phyloP scores from a whole-genome alignment of 2,797 vertebrate genomes.

The Xerus rutilus region DNA sequence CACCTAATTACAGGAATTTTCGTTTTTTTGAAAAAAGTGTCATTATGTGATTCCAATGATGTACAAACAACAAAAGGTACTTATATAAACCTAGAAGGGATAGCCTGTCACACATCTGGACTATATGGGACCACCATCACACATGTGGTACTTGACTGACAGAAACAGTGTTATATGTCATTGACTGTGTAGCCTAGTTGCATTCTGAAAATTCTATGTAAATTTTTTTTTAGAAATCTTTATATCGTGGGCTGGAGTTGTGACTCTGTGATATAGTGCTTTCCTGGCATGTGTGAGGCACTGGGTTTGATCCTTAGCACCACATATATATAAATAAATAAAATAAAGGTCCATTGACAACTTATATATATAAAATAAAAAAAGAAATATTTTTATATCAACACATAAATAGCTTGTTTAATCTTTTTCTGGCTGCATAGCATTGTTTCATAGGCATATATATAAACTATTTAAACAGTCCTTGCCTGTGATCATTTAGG shows the following conservation, averaged over 20 bases:
- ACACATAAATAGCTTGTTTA: not conserved
- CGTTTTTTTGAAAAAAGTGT: not conserved
- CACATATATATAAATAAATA: too few relatives aligned
- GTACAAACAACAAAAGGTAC: not conserved
- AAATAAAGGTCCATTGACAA: too few relatives aligned
- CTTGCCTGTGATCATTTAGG: not conserved
- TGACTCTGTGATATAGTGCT: too few relatives aligned
- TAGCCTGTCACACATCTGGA: too few relatives aligned
- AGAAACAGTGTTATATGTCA: not conserved
- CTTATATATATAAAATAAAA: too few relatives aligned
- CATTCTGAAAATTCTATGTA: not conserved
- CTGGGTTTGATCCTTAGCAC: too few relatives aligned
- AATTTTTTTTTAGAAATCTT: not conserved
- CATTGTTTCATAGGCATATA: not conserved
- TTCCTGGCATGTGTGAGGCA: too few relatives aligned
- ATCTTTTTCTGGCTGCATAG: not conserved
- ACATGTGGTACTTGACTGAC: not conserved
- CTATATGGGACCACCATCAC: too few relatives aligned
- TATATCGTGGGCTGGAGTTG: too few relatives aligned
- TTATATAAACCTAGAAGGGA: not conserved
- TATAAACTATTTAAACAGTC: not conserved
- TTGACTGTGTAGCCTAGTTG: too few relatives aligned
- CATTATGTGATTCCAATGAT: not conserved
- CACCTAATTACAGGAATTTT: not conserved
- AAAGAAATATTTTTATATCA: not conserved